Conservation (phyloP, 2,113 vertebrate genomes). For the Anolis carolinensis region DNA sequence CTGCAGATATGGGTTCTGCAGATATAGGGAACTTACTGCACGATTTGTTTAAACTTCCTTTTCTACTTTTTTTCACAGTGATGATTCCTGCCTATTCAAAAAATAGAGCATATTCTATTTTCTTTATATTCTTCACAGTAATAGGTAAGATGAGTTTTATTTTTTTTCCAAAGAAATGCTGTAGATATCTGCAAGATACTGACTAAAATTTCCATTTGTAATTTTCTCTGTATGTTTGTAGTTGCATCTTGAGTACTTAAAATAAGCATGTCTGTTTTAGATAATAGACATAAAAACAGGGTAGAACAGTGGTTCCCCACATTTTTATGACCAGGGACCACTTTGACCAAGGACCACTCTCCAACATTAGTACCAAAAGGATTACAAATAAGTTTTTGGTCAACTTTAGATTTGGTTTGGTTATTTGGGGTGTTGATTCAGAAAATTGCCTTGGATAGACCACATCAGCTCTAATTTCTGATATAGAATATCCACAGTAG, state of each 20-base stretch:
- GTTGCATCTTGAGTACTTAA: not conserved
- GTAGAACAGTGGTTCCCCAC: too few relatives aligned
- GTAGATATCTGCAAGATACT: not conserved
- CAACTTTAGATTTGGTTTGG: too few relatives aligned
- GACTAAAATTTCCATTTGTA: not conserved
- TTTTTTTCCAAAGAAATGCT: not conserved
- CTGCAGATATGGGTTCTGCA: not conserved
- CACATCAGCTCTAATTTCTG: too few relatives aligned
- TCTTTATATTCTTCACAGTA: conserved; percentile 92
- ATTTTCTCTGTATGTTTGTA: not conserved
- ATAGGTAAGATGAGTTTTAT: conserved; percentile 81
- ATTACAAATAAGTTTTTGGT: too few relatives aligned
- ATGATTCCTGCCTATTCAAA: conserved; percentile 92
- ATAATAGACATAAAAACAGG: not conserved
- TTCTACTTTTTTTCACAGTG: conserved; percentile 75
- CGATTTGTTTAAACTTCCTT: conserved; percentile 8
- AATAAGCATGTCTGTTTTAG: not conserved
- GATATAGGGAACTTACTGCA: not conserved
- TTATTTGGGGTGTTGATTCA: too few relatives aligned
- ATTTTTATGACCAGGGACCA: too few relatives aligned
- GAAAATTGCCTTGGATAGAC: too few relatives aligned
- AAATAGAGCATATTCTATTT: conserved; percentile 86
- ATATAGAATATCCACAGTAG: too few relatives aligned
- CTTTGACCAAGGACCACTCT: too few relatives aligned
- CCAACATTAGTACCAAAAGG: too few relatives aligned